Conservation (phyloP, 2,113 vertebrate genomes). For the Brachyhypopomus gauderio region DNA sequence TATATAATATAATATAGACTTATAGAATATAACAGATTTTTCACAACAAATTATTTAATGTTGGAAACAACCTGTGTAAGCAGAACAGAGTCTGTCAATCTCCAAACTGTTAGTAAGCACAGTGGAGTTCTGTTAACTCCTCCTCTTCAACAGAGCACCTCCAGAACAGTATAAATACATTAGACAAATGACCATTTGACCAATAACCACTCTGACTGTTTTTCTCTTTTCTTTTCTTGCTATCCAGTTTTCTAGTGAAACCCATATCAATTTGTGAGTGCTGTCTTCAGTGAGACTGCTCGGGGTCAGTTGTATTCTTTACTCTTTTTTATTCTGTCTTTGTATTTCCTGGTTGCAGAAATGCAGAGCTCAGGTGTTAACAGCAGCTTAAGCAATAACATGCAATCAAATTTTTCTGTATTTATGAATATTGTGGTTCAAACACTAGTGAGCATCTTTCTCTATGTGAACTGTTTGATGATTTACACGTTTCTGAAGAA, state of each 20-base stretch:
- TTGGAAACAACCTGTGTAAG: no score
- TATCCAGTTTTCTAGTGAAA: neutral
- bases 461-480: constrained; percentile 47
- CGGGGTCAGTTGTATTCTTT: neutral
- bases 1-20: no score
- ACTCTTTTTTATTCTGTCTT: neutral
- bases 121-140: no score
- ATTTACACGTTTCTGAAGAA: constrained; percentile 51
- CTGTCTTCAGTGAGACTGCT: neutral
- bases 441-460: constrained; percentile 44
- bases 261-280: neutral
- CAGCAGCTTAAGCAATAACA: neutral
- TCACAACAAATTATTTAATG: no score
- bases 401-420: neutral
- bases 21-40: no score
- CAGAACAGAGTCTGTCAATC: no score
- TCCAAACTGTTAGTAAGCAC: no score
- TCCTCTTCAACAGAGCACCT: no score
- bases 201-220: no score
- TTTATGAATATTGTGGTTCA: constrained; percentile 17
- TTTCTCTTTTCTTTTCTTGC: neutral
- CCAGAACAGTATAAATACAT: no score
- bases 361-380: neutral
- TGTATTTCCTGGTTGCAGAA: neutral
- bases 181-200: no score